Evolutionary conservation across 2,888 invertebrate genomes (phyloP).

Genomic region (Cerastoderma edule): DNA sequence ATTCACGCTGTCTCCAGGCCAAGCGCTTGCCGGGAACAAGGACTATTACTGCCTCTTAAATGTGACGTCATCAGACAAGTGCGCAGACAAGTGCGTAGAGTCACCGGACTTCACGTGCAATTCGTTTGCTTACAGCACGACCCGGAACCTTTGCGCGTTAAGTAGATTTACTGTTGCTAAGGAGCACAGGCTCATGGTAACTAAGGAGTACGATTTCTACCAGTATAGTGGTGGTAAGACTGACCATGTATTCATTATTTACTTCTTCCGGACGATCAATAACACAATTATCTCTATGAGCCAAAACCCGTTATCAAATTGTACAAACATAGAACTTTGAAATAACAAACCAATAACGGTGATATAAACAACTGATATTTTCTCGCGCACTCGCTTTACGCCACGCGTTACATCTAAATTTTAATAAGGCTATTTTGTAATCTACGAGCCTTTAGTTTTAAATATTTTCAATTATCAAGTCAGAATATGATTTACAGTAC

Average conservation of each 20-base stretch:
- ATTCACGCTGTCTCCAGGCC: neutral
- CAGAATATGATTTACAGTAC: no score
- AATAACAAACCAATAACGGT: no score
- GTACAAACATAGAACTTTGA: no score
- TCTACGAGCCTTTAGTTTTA: no score
- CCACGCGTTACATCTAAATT: no score
- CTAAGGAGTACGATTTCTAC: constrained; percentile 15
- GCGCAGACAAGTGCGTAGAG: constrained; percentile 15
- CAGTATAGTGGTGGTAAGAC: constrained; percentile 28
- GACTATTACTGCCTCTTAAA: constrained; percentile 2
- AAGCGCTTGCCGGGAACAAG: neutral
- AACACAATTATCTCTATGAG: neutral
- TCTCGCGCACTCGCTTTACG: no score
- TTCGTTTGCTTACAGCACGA: constrained; percentile 34
- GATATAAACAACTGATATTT: no score
- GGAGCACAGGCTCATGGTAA: neutral
- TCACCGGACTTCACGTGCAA: constrained; percentile 24
- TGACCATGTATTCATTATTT: neutral
- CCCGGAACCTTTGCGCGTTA: constrained; percentile 24
- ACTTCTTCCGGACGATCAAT: neutral
- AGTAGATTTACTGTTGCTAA: constrained; percentile 11
- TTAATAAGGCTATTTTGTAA: no score
- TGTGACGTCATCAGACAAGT: neutral
- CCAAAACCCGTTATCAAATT: no score
- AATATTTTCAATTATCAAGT: no score